phyloP scores from a whole-genome alignment of 1,140 invertebrate species.

The Caenorhabditis latens region DNA sequence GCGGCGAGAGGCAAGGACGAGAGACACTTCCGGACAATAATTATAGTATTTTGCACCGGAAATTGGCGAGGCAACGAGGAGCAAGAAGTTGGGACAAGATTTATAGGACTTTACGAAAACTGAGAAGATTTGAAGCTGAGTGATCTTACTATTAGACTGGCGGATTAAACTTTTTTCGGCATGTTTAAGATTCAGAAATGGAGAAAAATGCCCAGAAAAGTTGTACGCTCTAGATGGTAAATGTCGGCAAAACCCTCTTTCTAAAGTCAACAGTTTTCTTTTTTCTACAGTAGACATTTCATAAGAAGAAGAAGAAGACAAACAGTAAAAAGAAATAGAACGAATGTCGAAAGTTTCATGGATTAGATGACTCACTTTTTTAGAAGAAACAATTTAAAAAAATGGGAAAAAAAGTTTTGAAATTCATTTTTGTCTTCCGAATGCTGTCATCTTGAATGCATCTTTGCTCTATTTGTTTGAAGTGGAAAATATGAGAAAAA shows the following conservation, averaged over 20 bases:
- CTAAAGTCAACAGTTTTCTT: not conserved
- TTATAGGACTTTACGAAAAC: constrained; percentile 16
- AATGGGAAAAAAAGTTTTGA: not conserved
- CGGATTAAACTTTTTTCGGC: no score
- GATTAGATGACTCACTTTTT: not conserved
- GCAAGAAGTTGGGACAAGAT: not conserved
- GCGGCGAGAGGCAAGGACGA: not conserved
- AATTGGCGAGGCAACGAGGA: constrained; percentile 15
- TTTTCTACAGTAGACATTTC: not conserved
- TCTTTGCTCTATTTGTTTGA: constrained; percentile 43
- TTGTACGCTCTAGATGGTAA: not conserved
- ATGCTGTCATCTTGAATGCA: not conserved
- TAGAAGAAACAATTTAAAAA: not conserved
- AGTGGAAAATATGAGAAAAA: constrained; percentile 4
- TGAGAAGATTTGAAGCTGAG: not conserved
- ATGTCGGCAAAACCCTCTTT: not conserved
- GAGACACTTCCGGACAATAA: constrained; percentile 45
- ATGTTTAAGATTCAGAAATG: not conserved
- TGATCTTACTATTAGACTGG: no score
- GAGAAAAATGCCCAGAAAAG: not conserved
- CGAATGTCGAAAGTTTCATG: not conserved
- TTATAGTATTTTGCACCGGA: constrained; percentile 53
- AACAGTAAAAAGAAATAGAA: constrained; percentile 10
- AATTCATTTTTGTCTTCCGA: constrained; percentile 1
- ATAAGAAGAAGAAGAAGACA: not conserved